Conservation (phyloP, 35 echinoderm and acorn worm genomes). For the Acanthaster planci region DNA sequence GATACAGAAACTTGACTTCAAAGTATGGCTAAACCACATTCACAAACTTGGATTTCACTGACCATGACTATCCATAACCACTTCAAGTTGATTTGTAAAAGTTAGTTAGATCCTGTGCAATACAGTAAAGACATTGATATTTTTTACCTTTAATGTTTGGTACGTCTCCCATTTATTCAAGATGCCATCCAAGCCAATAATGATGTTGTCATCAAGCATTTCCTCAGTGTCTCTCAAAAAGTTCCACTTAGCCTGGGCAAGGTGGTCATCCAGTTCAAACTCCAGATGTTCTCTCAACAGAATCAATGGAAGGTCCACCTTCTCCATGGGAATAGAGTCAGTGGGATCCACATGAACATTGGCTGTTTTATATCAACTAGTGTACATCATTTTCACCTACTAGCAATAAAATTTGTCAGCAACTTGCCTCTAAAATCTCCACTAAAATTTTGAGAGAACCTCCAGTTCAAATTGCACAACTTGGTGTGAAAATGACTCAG, state of each 20-base stretch:
- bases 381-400: neutral
- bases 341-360: neutral
- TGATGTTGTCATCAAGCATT: slow-evolving; percentile 59
- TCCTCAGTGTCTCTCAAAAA: slow-evolving; percentile 50
- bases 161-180: slow-evolving; percentile 72
- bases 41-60: neutral
- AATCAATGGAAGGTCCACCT: slow-evolving; percentile 78
- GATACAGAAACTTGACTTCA: neutral
- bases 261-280: neutral
- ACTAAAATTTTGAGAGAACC: neutral
- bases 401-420: neutral
- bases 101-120: neutral
- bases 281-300: slow-evolving; percentile 9
- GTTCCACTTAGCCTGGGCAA: slow-evolving; percentile 49
- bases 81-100: no score
- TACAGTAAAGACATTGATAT: neutral
- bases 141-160: slow-evolving; percentile 59
- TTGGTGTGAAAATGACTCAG: neutral
- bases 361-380: neutral
- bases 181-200: slow-evolving; percentile 64
- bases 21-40: neutral
- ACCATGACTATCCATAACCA: no score
- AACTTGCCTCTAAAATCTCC: neutral
- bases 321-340: neutral
- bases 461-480: neutral